These are phyloP conservation scores for Lucinisca nassula DNA, from an alignment of 2,888 invertebrate genomes.

Conservation along the genomic window DNA sequence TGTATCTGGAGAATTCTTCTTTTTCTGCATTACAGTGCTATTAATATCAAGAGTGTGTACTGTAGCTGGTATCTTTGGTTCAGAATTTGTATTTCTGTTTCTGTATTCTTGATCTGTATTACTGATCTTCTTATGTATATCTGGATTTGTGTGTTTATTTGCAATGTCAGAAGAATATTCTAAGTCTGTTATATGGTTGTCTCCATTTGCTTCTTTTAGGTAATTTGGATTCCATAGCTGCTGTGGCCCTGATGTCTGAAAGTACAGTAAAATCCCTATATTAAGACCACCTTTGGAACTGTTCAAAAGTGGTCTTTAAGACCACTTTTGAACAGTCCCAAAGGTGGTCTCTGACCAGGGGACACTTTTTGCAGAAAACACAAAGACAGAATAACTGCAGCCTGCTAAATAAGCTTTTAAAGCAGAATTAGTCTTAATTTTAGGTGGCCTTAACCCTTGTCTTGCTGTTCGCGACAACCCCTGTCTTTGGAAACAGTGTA, in stretches of 20 bases:
- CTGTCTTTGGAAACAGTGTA: too few species aligned
- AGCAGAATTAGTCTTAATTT: too few species aligned
- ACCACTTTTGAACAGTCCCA: too few species aligned
- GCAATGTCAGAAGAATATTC: background rate
- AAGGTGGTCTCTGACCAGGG: too few species aligned
- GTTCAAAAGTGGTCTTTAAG: too few species aligned
- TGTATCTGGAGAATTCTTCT: conserved; percentile 35
- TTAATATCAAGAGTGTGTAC: conserved; percentile 59
- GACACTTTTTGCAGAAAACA: too few species aligned
- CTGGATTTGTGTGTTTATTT: background rate
- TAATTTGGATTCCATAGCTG: conserved; percentile 72
- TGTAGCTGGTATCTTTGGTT: conserved; percentile 32
- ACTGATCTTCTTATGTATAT: background rate
- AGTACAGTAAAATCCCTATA: too few species aligned
- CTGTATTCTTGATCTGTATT: background rate
- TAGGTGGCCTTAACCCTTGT: too few species aligned
- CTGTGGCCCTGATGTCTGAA: conserved; percentile 64
- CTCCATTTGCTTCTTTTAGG: background rate
- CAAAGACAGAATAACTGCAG: too few species aligned
- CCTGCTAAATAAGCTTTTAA: too few species aligned
- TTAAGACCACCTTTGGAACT: too few species aligned
- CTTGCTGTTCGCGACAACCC: too few species aligned
- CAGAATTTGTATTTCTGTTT: background rate
- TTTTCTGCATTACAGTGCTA: conserved; percentile 24
- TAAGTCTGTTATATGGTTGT: background rate